Percentiles rank a stretch among this genome's conserved stretches.
These are phyloP conservation scores for Trypoxylus dichotomus DNA, from an alignment of 1,140 invertebrate species.

Conservation along the genomic window DNA sequence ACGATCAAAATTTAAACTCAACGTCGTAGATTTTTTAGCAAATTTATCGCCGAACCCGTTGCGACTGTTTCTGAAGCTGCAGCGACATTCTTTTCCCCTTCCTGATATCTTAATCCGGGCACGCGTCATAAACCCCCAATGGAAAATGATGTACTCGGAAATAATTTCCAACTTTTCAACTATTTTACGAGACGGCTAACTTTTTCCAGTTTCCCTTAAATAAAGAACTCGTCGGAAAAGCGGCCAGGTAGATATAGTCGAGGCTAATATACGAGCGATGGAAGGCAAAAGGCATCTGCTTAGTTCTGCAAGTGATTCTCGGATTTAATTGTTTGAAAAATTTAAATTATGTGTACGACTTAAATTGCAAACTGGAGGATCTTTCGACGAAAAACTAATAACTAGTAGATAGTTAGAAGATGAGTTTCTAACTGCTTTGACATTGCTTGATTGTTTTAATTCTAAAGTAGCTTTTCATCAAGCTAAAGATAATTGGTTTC, in stretches of 20 bases:
- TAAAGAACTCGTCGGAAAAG: background rate
- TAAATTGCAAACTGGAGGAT: background rate
- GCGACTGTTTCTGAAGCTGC: background rate
- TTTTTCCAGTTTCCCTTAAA: background rate
- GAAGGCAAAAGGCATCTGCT: background rate
- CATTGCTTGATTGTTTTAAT: no score
- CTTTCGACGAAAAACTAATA: no score
- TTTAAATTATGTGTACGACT: background rate
- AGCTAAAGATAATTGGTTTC: no score
- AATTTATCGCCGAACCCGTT: background rate
- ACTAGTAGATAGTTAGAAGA: no score
- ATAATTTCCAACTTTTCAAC: conserved; percentile 3
- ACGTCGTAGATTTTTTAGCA: background rate
- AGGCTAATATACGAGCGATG: no score
- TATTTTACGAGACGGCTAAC: background rate
- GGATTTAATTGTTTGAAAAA: background rate
- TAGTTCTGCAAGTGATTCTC: background rate
- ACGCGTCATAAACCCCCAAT: background rate
- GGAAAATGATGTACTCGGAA: background rate
- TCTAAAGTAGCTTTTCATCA: no score
- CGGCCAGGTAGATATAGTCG: no score
- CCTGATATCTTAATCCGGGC: background rate
- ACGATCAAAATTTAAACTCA: background rate
- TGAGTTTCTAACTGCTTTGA: no score
- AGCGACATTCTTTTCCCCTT: background rate